Evolutionary conservation across 2,797 vertebrate genomes (phyloP).

Genomic region (Alcedo atthis): DNA sequence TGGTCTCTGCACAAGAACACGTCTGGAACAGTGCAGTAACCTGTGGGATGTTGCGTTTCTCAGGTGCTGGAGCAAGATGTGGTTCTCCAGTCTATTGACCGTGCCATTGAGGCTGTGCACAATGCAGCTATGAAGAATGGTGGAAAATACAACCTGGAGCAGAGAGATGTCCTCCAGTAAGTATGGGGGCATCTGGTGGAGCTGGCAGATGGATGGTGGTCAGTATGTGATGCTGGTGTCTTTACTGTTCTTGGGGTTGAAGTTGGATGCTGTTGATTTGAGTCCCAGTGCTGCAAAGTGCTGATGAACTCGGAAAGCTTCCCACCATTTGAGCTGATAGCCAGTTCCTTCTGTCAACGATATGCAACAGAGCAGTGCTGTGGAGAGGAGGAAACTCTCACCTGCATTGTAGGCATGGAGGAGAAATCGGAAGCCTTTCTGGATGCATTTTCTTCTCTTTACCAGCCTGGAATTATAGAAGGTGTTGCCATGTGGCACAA

Average conservation of each 20-base stretch:
- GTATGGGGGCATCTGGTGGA: constrained; percentile 27
- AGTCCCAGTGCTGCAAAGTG: neutral
- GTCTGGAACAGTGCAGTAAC: neutral
- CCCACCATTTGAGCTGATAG: neutral
- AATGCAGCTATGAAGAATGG: constrained; percentile 95
- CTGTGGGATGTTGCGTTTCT: neutral
- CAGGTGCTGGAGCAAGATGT: constrained; percentile 92
- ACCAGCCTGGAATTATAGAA: neutral
- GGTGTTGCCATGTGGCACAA: neutral
- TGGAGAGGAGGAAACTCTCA: neutral
- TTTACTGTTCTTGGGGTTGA: neutral
- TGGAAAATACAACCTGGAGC: constrained; percentile 98
- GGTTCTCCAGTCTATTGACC: constrained; percentile 95
- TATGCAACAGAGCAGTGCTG: neutral
- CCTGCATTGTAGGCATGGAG: neutral
- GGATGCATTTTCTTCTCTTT: neutral
- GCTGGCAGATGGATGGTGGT: neutral
- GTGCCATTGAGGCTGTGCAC: constrained; percentile 96
- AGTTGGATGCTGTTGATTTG: rapidly evolving
- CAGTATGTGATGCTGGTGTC: neutral
- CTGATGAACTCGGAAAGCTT: neutral
- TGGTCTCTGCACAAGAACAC: neutral
- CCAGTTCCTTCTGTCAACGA: neutral
- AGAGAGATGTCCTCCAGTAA: constrained; percentile 97
- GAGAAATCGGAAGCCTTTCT: neutral